A percentile compares a stretch with the other conserved stretches of the same genome.
phyloP scores from a whole-genome alignment of 2,888 invertebrate genomes.

The Aspidiotus destructor region DNA sequence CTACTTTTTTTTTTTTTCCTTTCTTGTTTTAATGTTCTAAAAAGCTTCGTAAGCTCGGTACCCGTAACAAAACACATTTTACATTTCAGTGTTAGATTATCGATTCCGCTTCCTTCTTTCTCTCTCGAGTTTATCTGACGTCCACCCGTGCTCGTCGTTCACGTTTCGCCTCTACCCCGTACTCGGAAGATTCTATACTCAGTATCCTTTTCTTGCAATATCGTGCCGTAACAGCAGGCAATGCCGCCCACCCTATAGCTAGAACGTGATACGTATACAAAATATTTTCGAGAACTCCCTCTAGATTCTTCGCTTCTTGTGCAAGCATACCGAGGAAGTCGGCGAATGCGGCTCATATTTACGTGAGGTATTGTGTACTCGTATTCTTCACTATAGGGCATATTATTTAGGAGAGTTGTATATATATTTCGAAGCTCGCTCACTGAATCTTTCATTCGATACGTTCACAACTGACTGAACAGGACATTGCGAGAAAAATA shows the following conservation, averaged over 20 bases:
- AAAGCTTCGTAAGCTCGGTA: conserved; percentile 4
- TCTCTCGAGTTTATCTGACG: conserved; percentile 12
- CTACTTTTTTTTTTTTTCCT: background rate
- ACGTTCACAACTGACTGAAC: background rate
- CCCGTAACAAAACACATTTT: conserved; percentile 31
- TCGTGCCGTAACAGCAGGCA: conserved; percentile 24
- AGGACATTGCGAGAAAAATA: no score
- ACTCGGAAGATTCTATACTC: conserved; percentile 22
- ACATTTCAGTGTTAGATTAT: conserved; percentile 30
- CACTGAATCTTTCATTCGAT: conserved; percentile 4
- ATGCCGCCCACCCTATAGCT: conserved; percentile 14
- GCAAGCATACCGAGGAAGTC: background rate
- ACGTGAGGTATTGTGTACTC: conserved; percentile 1
- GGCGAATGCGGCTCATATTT: background rate
- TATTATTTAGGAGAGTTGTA: background rate
- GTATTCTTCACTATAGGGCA: background rate
- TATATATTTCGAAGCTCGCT: conserved; percentile 1
- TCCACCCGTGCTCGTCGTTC: conserved; percentile 7
- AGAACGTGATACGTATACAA: conserved; percentile 30
- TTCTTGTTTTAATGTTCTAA: conserved; percentile 2
- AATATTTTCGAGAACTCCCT: conserved; percentile 28
- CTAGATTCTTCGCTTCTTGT: conserved; percentile 8
- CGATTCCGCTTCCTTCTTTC: conserved; percentile 25
- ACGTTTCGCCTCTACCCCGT: conserved; percentile 10
- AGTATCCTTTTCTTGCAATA: conserved; percentile 28